These are phyloP conservation scores for Parelbella ahira DNA, from an alignment of 2,888 invertebrate genomes.

Conservation along the genomic window DNA sequence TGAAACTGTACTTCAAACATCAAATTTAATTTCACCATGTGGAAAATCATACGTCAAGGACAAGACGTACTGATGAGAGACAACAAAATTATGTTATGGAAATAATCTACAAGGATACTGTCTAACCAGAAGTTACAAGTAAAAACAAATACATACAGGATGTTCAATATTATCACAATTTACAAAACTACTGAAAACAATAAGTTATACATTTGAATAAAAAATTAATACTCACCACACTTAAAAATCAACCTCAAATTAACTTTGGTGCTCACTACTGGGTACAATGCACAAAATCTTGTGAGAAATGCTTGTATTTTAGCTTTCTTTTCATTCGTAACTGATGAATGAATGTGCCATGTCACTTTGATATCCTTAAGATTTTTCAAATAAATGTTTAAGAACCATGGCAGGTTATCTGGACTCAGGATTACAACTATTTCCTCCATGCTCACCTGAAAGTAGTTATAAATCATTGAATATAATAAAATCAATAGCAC, in stretches of 20 bases:
- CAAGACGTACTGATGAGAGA: too few species aligned
- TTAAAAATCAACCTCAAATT: slow-evolving; percentile 88
- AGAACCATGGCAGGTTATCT: slow-evolving; percentile 83
- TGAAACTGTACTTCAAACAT: too few species aligned
- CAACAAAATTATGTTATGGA: too few species aligned
- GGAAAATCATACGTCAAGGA: too few species aligned
- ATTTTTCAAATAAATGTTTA: slow-evolving; percentile 81
- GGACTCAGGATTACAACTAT: slow-evolving; percentile 85
- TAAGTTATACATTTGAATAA: too few species aligned
- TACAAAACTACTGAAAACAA: too few species aligned
- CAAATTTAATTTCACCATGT: too few species aligned
- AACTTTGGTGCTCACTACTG: slow-evolving; percentile 45
- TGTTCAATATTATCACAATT: too few species aligned
- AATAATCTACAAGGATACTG: too few species aligned
- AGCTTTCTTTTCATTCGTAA: slow-evolving; percentile 59
- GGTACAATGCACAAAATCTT: slow-evolving; percentile 36
- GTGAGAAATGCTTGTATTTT: slow-evolving; percentile 60
- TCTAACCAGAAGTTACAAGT: too few species aligned
- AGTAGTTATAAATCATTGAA: background rate
- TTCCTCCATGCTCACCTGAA: slow-evolving; percentile 51
- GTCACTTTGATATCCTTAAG: slow-evolving; percentile 76
- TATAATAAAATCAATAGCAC: too few species aligned
- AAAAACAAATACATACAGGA: too few species aligned
- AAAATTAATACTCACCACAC: slow-evolving; percentile 77
- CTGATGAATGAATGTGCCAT: slow-evolving; percentile 84